Evolutionary conservation across 1,140 invertebrate genomes (phyloP), one percentile per base, ranked within the genome.

Genomic region (Tribolium castaneum): DNA sequence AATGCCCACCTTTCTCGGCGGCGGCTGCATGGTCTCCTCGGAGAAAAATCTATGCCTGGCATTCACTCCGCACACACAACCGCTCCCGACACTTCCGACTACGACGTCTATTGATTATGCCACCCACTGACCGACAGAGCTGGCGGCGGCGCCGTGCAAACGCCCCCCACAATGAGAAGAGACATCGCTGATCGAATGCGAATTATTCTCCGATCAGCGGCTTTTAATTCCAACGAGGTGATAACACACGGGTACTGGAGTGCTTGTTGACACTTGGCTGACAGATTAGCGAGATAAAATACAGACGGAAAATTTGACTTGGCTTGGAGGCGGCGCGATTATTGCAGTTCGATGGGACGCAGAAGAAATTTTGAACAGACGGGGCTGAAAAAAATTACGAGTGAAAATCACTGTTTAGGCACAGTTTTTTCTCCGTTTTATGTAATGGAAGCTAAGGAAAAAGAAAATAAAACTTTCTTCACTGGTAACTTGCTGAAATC

Each of bases 1-100:
- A 51, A 9, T 80, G 75, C 80, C 91, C 88, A 93, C 92, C 91
- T 93, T 93, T 88, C 92, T 92, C 85, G 92, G 92, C 80, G 92
- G 92, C 81, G 92, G 92, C 89, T 93, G 92, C 92, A 93, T 93
- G 88, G 83, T 85, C 79, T 75, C 85, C 82, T 82, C 81, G 81
- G 79, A 82, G 80, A 81, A 77, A 78, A 73, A 80, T 45, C 56
- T 19, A 19, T 19, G 75, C 81, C 73, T 82, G 80, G 85, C 84
- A 78, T 84, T 82, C 80, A 83, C 81, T 52, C 83, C 81, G 75
- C 78, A 16, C 56, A 76, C 59, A 39, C 30, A 77, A 74, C 70
- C 71, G 72, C 71, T 76, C 59, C 75, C 78, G 76, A 71, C 70
- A 50, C 56, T 72, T 75, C 77, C 74, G 51, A 76, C 59, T 77